These are phyloP conservation scores for Pygoscelis antarcticus DNA, from an alignment of 2,113 vertebrate species.

Conservation along the genomic window DNA sequence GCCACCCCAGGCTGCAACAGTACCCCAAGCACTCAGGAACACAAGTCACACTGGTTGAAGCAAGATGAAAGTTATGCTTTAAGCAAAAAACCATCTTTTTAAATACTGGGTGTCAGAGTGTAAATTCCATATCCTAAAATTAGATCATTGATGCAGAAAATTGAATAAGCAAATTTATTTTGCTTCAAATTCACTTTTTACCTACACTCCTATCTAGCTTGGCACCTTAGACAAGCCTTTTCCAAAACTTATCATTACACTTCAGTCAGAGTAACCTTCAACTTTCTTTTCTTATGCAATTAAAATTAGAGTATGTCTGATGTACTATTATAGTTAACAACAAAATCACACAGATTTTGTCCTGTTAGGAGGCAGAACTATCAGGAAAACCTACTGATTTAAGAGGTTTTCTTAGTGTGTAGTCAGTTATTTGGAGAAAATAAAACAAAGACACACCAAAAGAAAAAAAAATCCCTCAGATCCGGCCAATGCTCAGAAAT, in stretches of 20 bases:
- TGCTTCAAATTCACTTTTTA: background rate
- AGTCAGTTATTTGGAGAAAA: background rate
- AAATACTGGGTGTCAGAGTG: background rate
- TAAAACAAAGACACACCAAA: background rate
- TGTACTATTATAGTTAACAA: background rate
- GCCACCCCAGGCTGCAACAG: background rate
- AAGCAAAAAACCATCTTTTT: background rate
- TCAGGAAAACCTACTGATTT: background rate
- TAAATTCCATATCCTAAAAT: background rate
- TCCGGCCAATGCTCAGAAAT: background rate
- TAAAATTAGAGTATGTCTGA: background rate
- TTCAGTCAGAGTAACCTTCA: background rate
- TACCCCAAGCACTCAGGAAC: background rate
- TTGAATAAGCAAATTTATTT: background rate
- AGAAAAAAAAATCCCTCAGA: background rate
- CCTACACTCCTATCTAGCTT: background rate
- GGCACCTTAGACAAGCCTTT: background rate
- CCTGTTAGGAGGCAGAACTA: background rate
- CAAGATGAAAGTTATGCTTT: background rate
- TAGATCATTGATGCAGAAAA: background rate
- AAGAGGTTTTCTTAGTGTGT: background rate
- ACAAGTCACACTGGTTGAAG: background rate
- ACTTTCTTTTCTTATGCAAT: background rate
- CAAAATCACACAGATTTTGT: background rate
- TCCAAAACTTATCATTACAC: background rate